Base-by-base conservation (phyloP, 2,797 vertebrate species). In the Acrossocheilus wenchowensis region DNA sequence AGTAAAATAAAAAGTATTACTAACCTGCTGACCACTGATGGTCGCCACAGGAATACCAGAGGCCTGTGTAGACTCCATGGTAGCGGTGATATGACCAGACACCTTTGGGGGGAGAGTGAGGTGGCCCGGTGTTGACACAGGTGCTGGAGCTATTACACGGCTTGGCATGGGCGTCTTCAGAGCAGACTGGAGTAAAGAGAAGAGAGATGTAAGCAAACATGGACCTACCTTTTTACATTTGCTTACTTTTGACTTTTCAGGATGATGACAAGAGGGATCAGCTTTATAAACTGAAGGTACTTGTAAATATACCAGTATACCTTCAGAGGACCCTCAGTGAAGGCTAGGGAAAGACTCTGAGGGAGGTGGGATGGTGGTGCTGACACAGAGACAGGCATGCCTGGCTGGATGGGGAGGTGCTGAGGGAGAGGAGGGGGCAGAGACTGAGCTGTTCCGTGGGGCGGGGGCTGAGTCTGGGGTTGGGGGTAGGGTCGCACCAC, bases 1-100 rank as follows among this genome's bases (percentile, higher is more conserved):
- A 62, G 12, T 21, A 60, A 23, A 78, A 36, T 30, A 30, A 41
- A 57, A 45, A 83, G 9, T 39, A 66, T 26, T 64, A 6, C 93
- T 92, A 85, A 99, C 98, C 97, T 99, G 98, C 88, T 99, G 98
- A 89, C 98, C 97, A 90, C 98, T 99, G 94, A 99, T 99, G 34
- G 98, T 99, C 90, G 98, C 98, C 94, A 99, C 98, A 6, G 98
- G 98, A 91, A 99, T 99, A 74, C 74, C 88, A 54, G 98, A 96
- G 82, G 97, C 97, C 89, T 97, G 94, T 48, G 97, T 96, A 93
- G 96, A 98, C 89, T 99, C 98, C 95, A 98, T 95, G 87, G 97
- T 96, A 66, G 98, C 97, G 1, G 97, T 97, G 78, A 99, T 97
- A 91, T 98, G 98, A 72, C 96, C 95, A 19, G 97, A 96, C 90